Evolutionary conservation across 2,888 invertebrate species (phyloP), one percentile per base, ranked within the genome.

Genomic region (Himalopsyche japonica): DNA sequence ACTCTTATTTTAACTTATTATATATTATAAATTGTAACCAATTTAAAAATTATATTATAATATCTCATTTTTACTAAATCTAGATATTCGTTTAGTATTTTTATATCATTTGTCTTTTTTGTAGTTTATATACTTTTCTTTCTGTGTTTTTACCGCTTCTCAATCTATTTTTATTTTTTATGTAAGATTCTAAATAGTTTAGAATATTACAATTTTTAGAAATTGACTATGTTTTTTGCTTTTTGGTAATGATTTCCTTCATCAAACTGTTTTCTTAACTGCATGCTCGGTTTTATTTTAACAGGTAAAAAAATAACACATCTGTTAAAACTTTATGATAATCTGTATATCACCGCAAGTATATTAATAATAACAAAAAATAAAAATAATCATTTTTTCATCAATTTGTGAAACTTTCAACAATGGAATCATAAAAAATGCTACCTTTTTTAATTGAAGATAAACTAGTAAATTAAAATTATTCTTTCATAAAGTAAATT

Each of bases 161-260:
- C 78, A 77, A 34, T 79, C 64, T 48, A 24, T 77, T 78, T 79
- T 8, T 6, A 82, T 24, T 76, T 43, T 79, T 80, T 80, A 18
- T 15, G 10, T 32, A 57, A 43, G 43, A 78, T 37, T 64, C 37
- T 49, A 78, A 78, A 64, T 79, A 82, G 82, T 32, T 32, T 76
- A 76, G 76, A 76, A 32, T 76, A 4, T 32, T 30, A 76, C 18
- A 76, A 32, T 76, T 34, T 18, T 82, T 76, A 77, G 81, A 30
- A n/a, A 30, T 82, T 82, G 43, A 82, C 76, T 82, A 57, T 47
- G 70, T 49, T 18, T 47, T 49, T 37, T 48, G 49, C 43, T 82
- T 82, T 82, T 82, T 82, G 64, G 82, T 78, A 82, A 70, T 82
- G 57, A 82, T 82, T 82, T 82, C 30, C 57, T 79, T 81, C 81